Evolutionary conservation across 2,113 vertebrate genomes (phyloP).

Genomic region (Phasianus colchicus): DNA sequence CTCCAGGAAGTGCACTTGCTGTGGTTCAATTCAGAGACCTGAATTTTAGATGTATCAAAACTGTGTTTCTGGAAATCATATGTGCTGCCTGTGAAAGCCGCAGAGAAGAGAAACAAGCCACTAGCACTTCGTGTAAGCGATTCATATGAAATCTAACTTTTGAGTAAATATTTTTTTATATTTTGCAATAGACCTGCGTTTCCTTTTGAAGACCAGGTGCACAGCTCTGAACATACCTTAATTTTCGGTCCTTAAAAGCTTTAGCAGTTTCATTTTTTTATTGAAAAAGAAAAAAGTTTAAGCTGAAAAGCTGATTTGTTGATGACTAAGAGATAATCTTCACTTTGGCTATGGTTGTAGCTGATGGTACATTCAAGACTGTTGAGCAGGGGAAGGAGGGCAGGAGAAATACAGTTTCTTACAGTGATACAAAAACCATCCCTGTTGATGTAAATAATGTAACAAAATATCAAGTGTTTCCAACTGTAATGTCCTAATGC

Average conservation of each 20-base stretch:
- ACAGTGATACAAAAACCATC: background rate
- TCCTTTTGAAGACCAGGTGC: background rate
- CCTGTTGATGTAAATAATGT: background rate
- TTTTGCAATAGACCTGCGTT: background rate
- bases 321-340: constrained; percentile 13
- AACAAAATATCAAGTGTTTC: background rate
- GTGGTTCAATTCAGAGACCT: background rate
- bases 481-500: background rate
- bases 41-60: constrained; percentile 2
- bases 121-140: background rate
- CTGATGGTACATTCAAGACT: background rate
- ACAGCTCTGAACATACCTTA: background rate
- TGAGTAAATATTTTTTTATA: background rate
- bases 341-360: background rate
- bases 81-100: background rate
- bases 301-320: constrained; percentile 28
- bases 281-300: background rate
- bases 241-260: background rate
- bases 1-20: constrained; percentile 48
- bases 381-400: background rate
- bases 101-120: constrained; percentile 4
- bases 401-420: background rate
- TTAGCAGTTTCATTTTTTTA: background rate
- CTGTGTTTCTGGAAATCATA: background rate
- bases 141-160: background rate